A percentile compares a stretch with the other conserved stretches of the same genome.
Evolutionary conservation across 2,113 vertebrate genomes (phyloP).

Genomic region (Burhinus bistriatus): DNA sequence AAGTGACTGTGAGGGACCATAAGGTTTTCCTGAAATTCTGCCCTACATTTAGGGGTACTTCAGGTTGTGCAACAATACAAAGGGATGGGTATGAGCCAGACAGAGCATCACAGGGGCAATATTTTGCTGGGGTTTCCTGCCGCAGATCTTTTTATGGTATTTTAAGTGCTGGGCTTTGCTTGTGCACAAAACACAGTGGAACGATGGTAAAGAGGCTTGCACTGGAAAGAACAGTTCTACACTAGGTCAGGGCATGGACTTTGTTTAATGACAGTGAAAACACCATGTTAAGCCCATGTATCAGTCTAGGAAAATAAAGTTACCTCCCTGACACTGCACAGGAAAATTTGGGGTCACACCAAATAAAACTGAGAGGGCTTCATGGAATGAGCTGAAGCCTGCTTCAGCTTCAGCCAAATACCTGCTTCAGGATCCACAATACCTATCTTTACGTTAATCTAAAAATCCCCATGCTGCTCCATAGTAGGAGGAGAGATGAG

Average conservation of each 20-base stretch:
- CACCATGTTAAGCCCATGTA: not conserved
- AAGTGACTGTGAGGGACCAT: not conserved
- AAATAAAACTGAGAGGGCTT: not conserved
- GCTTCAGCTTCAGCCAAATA: not conserved
- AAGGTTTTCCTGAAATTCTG: not conserved
- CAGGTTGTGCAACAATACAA: not conserved
- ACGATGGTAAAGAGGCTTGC: not conserved
- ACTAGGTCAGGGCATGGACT: not conserved
- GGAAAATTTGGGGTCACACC: not conserved
- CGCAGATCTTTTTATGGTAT: not conserved
- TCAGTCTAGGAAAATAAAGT: not conserved
- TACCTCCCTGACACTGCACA: not conserved
- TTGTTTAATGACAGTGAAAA: not conserved
- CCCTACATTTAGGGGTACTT: not conserved
- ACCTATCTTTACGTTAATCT: not conserved
- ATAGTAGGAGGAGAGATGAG: not conserved
- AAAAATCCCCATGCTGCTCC: not conserved
- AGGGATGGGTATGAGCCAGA: not conserved
- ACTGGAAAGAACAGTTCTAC: not conserved
- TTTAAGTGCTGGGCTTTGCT: not conserved
- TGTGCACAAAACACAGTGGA: not conserved
- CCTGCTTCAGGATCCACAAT: not conserved
- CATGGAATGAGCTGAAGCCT: not conserved
- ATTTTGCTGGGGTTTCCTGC: not conserved
- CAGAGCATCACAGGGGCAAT: not conserved